Percentiles rank a stretch among this genome's conserved stretches.
These are phyloP conservation scores for Xestia xanthographa DNA, from an alignment of 2,888 invertebrate genomes.

Conservation along the genomic window DNA sequence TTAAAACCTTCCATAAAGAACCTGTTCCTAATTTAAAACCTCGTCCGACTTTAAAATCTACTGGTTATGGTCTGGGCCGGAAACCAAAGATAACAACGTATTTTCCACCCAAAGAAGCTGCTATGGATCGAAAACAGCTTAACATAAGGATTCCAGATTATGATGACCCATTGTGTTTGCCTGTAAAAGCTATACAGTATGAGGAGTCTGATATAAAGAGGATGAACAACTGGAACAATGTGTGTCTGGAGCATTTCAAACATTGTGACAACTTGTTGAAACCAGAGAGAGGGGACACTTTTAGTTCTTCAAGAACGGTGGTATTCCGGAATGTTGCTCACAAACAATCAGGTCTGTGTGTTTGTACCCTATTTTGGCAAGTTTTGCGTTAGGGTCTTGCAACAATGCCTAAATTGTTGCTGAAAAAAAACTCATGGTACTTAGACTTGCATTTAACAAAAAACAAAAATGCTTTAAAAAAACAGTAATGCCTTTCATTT, in stretches of 20 bases:
- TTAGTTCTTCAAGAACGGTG: conserved; percentile 77
- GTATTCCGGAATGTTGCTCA: conserved; percentile 81
- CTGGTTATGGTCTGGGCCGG: conserved; percentile 3
- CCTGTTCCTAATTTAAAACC: conserved; percentile 43
- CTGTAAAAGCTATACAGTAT: conserved; percentile 78
- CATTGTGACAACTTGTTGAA: conserved; percentile 74
- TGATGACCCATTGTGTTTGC: conserved; percentile 84
- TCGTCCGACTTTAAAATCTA: conserved; percentile 5
- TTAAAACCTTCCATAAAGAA: conserved; percentile 59
- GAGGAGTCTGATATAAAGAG: conserved; percentile 74
- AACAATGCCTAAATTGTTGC: not conserved
- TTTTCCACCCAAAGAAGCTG: conserved; percentile 50
- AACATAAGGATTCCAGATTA: conserved; percentile 83
- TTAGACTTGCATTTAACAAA: not conserved
- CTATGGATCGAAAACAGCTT: conserved; percentile 69
- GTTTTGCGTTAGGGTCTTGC: not conserved
- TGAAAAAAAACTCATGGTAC: not conserved
- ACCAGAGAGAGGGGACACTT: conserved; percentile 74
- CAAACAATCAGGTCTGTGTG: conserved; percentile 76
- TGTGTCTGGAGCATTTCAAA: conserved; percentile 82
- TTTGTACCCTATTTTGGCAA: not conserved
- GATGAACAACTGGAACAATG: conserved; percentile 82
- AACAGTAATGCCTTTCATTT: no score
- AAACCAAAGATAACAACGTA: conserved; percentile 31
- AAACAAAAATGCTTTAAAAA: no score